Base-by-base conservation (phyloP, 2,888 invertebrate genomes). In the Thecocarcelia acutangulata region DNA sequence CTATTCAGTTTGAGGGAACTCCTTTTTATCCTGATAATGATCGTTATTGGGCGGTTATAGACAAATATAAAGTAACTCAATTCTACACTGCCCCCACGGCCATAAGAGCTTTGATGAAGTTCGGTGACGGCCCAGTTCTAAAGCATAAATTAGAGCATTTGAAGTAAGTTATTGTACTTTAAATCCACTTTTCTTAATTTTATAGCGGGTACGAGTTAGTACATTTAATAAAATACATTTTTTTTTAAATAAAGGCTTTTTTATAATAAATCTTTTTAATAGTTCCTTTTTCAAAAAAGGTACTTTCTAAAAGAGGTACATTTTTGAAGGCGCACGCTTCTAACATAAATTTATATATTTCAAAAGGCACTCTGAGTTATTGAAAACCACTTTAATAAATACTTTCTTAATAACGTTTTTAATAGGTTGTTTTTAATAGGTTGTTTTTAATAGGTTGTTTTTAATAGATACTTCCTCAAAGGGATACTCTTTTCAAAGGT, bases 31-130 rank as follows among this genome's bases (percentile, higher is more conserved):
- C 99, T 2, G 94, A 95, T 83, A 96, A 97, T 87, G 96, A 97
- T 87, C 94, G 99, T 72, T 98, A 96, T 91, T 99, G 99, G 99
- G 92, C 93, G 9, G 93, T 99, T 9, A 93, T 98, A 80, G 96
- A 97, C 87, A 98, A 98, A 89, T 98, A 98, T 91, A 95, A 95
- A 91, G 97, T 99, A 21, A 95, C 94, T 59, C 98, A 98, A 91
- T 98, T 99, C 91, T 99, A 99, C 92, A 99, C 99, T 0, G 98
- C 99, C 0, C 99, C 99, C 0, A 99, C 99, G 3, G 99, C 98
- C 15, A 97, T 99, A 83, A 93, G 99, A 82, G 95, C 98, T 1
- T 93, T 99, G 24, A 98, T 98, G 97, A 98, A 97, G 89, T 97
- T 95, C 87, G 98, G 97, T 0, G 97, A 98, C 84, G 94, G 93